Conservation (phyloP, 35 echinoderm and acorn worm genomes). For the Apostichopus japonicus region DNA sequence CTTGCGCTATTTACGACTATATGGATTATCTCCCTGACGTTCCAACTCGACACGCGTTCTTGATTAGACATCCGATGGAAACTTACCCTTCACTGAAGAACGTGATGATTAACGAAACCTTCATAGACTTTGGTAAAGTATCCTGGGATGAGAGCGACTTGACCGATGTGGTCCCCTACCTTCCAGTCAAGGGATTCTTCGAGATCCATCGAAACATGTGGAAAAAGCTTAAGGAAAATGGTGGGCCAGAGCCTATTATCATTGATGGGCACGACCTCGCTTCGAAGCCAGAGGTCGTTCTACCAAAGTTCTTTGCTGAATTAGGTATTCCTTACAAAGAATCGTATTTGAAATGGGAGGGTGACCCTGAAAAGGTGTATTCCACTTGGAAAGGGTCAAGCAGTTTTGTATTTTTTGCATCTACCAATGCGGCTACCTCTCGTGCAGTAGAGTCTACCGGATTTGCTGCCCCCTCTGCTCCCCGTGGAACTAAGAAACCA, state of each 20-base stretch:
- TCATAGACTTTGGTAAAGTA: not conserved
- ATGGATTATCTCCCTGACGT: not conserved
- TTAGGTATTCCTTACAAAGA: slow-evolving; percentile 26
- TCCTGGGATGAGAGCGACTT: slow-evolving; percentile 3
- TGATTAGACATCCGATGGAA: slow-evolving; percentile 21
- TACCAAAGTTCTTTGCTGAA: slow-evolving; percentile 27
- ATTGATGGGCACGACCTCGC: slow-evolving; percentile 15
- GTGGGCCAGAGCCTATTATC: not conserved
- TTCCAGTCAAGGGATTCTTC: not conserved
- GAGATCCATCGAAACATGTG: slow-evolving; percentile 1
- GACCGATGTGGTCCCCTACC: not conserved
- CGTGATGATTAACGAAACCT: not conserved
- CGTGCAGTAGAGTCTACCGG: not conserved
- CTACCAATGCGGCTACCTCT: not conserved
- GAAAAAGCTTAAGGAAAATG: not conserved
- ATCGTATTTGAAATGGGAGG: not conserved
- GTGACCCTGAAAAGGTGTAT: not conserved
- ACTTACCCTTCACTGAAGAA: not conserved
- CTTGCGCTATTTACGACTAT: not conserved
- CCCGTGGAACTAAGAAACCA: not conserved
- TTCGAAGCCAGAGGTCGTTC: not conserved
- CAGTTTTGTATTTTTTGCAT: not conserved
- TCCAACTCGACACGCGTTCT: not conserved
- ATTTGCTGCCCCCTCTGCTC: not conserved
- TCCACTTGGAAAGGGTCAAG: slow-evolving; percentile 23